A percentile compares a stretch with the other conserved stretches of the same genome.
Evolutionary conservation across 2,113 vertebrate species (phyloP).

Genomic region (Pseudopodoces humilis): DNA sequence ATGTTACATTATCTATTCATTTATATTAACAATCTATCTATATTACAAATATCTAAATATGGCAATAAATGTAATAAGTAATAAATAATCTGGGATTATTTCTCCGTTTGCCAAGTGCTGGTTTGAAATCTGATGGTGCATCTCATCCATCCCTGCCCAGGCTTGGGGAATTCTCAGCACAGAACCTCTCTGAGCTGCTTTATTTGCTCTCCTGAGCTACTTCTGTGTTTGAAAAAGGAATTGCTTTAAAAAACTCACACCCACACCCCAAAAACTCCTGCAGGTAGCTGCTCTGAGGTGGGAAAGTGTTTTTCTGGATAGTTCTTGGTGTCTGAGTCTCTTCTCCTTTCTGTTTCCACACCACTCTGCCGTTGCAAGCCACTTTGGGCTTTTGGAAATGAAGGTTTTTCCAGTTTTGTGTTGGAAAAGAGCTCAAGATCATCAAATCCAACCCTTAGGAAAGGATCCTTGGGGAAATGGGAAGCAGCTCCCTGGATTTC

Average conservation of each 20-base stretch:
- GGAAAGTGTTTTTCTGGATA: neutral
- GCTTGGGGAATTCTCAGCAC: neutral
- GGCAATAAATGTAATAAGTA: too few relatives aligned
- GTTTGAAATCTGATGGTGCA: neutral
- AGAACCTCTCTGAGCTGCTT: neutral
- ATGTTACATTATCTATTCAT: too few relatives aligned
- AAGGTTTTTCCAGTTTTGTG: rapidly evolving
- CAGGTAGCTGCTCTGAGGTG: neutral
- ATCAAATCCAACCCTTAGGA: neutral
- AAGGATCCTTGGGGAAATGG: neutral
- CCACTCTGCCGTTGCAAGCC: neutral
- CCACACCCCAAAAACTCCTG: too few relatives aligned
- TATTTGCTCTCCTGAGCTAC: neutral
- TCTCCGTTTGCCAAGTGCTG: neutral
- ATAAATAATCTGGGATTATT: neutral
- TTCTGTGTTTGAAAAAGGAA: neutral
- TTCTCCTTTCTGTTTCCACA: neutral
- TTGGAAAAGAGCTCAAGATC: neutral
- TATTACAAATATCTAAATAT: too few relatives aligned
- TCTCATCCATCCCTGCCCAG: neutral
- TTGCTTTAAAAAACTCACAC: neutral
- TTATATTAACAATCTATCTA: too few relatives aligned
- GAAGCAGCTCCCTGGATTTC: neutral
- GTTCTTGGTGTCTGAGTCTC: neutral
- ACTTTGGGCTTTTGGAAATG: neutral